Conservation (phyloP, 2,113 vertebrate species). For the Gadus chalcogrammus region DNA sequence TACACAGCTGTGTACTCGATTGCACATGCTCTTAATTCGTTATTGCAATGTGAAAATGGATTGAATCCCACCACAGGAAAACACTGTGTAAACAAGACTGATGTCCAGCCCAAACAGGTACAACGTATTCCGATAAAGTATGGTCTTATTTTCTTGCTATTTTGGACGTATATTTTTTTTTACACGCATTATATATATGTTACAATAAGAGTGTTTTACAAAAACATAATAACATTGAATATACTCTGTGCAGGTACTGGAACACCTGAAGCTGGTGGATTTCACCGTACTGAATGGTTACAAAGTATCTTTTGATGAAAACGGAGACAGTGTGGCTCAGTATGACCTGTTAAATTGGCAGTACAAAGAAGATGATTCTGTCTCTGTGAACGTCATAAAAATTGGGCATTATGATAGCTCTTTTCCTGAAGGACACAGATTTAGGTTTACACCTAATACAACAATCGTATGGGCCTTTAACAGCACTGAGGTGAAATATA, state of each 20-base stretch:
- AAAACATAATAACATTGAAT: not conserved
- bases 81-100: slow-evolving; percentile 43
- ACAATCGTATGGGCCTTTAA: too few relatives aligned
- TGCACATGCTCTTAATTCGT: slow-evolving; percentile 52
- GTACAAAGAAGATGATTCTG: slow-evolving; percentile 46
- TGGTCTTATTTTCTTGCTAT: too few relatives aligned
- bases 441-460: slow-evolving; percentile 27
- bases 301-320: slow-evolving; percentile 66
- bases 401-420: slow-evolving; percentile 62
- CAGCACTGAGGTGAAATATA: too few relatives aligned
- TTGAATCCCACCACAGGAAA: slow-evolving; percentile 56
- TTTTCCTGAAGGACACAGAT: slow-evolving; percentile 32
- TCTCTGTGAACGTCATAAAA: slow-evolving; percentile 45
- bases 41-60: slow-evolving; percentile 55
- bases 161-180: too few relatives aligned
- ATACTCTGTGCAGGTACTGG: slow-evolving; percentile 53
- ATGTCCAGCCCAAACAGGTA: slow-evolving; percentile 51
- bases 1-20: slow-evolving; percentile 56
- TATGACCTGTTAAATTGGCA: slow-evolving; percentile 76
- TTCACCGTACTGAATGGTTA: slow-evolving; percentile 61
- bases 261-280: slow-evolving; percentile 59
- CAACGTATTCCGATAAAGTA: not conserved
- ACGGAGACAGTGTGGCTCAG: slow-evolving; percentile 62
- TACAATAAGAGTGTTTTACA: too few relatives aligned
- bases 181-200: too few relatives aligned